These are phyloP conservation scores for Cheilosia grossa DNA, from an alignment of 2,888 invertebrate species.

Conservation along the genomic window DNA sequence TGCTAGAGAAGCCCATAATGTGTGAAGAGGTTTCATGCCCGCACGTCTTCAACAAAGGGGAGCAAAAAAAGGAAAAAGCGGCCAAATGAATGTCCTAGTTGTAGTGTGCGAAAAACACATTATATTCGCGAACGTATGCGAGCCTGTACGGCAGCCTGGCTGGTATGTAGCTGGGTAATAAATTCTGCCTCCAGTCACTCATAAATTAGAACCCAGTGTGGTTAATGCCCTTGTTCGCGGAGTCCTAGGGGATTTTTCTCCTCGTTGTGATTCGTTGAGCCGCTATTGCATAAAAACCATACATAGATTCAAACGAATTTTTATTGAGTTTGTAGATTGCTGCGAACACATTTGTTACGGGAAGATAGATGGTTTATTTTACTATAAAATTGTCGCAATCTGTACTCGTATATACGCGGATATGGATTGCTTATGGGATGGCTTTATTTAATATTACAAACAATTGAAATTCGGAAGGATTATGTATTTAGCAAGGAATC, in stretches of 20 bases:
- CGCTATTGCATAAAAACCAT: constrained; percentile 24
- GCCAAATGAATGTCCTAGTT: constrained; percentile 53
- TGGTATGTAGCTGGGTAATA: constrained; percentile 58
- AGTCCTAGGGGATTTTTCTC: constrained; percentile 38
- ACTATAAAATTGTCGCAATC: constrained; percentile 53
- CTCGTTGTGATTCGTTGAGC: constrained; percentile 50
- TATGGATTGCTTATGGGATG: constrained; percentile 27
- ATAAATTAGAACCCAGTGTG: constrained; percentile 73
- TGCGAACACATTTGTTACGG: constrained; percentile 44
- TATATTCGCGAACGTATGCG: constrained; percentile 33
- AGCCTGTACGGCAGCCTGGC: constrained; percentile 26
- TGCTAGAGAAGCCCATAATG: constrained; percentile 1
- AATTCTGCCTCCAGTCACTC: constrained; percentile 72
- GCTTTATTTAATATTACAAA: constrained; percentile 1
- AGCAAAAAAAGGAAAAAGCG: not conserved
- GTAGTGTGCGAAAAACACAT: constrained; percentile 51
- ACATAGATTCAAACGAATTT: constrained; percentile 51
- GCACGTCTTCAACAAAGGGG: constrained; percentile 33
- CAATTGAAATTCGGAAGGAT: not conserved
- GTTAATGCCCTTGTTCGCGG: constrained; percentile 69
- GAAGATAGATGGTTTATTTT: constrained; percentile 41
- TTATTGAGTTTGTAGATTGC: constrained; percentile 55
- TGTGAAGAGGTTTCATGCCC: constrained; percentile 4
- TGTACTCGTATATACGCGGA: constrained; percentile 16
- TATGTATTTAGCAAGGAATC: not conserved